Evolutionary conservation across 2,797 vertebrate species (phyloP).

Genomic region (Nannoperca obscura): DNA sequence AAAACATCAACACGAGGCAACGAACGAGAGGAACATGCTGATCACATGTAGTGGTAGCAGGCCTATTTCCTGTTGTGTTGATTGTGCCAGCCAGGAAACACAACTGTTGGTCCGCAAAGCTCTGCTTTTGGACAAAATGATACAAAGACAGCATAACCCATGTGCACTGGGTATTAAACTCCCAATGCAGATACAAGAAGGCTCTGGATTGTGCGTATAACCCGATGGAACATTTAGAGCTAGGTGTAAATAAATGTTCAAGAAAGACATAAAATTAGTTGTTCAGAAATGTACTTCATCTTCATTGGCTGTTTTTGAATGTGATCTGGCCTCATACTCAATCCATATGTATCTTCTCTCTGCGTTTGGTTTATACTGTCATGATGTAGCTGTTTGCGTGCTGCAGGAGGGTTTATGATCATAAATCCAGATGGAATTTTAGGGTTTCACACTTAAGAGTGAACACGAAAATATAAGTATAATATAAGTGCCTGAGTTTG

Average conservation of each 20-base stretch:
- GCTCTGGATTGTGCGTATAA: neutral
- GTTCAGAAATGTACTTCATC: neutral
- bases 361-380: neutral
- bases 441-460: neutral
- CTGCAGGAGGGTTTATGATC: neutral
- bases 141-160: conserved; percentile 8
- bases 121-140: conserved; percentile 11
- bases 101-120: conserved; percentile 46
- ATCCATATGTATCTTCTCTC: neutral
- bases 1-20: conserved; percentile 33
- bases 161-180: neutral
- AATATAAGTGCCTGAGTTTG: conserved; percentile 40
- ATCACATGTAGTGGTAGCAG: conserved; percentile 18
- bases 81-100: conserved; percentile 88
- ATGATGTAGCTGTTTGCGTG: neutral
- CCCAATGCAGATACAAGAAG: conserved; percentile 1
- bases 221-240: neutral
- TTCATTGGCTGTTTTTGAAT: neutral
- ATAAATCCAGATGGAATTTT: conserved; percentile 4
- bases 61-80: conserved; percentile 36
- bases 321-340: neutral
- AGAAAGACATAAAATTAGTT: neutral
- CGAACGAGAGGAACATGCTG: conserved; percentile 69
- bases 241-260: neutral
- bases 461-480: conserved; percentile 28